Percentiles rank a stretch among this genome's conserved stretches.
Evolutionary conservation across 2,113 vertebrate species (phyloP).

Genomic region (Shinisaurus crocodilurus): DNA sequence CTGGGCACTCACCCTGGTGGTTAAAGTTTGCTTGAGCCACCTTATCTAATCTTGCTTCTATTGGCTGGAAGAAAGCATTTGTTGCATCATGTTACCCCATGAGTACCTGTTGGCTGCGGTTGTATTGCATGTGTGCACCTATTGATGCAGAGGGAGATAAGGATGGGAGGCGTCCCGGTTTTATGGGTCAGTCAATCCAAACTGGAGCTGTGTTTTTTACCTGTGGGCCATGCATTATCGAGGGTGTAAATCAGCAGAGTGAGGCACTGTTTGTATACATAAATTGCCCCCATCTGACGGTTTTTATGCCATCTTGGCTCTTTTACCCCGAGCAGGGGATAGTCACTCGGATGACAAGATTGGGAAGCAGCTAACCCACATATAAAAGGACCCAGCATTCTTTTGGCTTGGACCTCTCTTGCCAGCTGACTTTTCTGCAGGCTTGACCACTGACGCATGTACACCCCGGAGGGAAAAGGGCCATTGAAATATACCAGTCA

Average conservation of each 20-base stretch:
- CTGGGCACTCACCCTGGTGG: constrained; percentile 2
- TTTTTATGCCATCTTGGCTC: constrained; percentile 74
- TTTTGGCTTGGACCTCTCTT: constrained; percentile 24
- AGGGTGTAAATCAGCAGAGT: constrained; percentile 72
- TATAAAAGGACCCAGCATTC: constrained; percentile 56
- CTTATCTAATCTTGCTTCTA: constrained; percentile 76
- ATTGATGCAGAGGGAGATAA: constrained; percentile 73
- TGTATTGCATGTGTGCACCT: constrained; percentile 64
- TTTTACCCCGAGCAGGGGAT: constrained; percentile 68
- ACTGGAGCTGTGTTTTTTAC: constrained; percentile 66
- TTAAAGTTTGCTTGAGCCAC: constrained; percentile 69
- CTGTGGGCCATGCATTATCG: constrained; percentile 73
- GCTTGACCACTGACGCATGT: constrained; percentile 59
- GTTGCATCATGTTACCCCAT: constrained; percentile 72
- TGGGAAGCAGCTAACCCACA: constrained; percentile 24
- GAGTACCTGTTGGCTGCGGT: constrained; percentile 62
- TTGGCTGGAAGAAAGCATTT: constrained; percentile 74
- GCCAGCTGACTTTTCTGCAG: constrained; percentile 49
- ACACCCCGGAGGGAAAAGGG: constrained; percentile 59
- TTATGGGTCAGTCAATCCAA: constrained; percentile 76
- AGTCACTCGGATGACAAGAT: constrained; percentile 21
- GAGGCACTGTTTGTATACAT: constrained; percentile 72
- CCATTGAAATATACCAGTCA: constrained; percentile 66
- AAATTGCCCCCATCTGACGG: constrained; percentile 74
- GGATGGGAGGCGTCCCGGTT: constrained; percentile 60